phyloP scores from a whole-genome alignment of 2,113 vertebrate genomes.

The Nycticryphes semicollaris region DNA sequence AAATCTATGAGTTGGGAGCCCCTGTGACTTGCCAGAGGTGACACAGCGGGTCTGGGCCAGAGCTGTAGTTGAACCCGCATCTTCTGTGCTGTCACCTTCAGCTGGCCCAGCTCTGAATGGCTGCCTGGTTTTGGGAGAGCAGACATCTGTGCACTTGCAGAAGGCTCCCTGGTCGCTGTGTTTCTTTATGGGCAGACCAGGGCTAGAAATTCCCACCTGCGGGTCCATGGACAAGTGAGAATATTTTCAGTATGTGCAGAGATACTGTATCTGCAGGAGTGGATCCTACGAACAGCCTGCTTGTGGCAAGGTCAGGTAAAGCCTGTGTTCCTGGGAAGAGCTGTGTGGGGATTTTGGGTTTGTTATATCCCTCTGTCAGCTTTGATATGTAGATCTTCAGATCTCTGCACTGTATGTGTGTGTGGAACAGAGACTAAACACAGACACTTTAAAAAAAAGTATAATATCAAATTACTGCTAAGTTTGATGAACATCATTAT shows the following conservation, averaged over 20 bases:
- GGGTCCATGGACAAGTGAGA: rapidly evolving
- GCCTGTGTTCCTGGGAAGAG: background rate
- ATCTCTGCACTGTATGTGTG: background rate
- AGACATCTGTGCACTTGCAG: background rate
- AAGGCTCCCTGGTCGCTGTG: background rate
- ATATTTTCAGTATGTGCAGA: background rate
- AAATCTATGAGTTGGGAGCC: background rate
- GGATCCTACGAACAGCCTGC: background rate
- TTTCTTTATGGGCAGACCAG: background rate
- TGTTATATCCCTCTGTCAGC: background rate
- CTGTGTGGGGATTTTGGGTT: background rate
- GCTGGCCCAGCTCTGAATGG: background rate
- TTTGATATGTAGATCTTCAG: background rate
- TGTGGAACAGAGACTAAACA: background rate
- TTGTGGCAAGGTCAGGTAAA: background rate
- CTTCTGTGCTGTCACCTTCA: background rate
- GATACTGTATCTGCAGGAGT: background rate
- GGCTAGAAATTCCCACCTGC: background rate
- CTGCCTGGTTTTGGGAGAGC: background rate
- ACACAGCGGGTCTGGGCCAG: background rate
- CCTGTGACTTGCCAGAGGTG: background rate
- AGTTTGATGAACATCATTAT: background rate
- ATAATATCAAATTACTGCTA: background rate
- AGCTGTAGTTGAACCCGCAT: background rate
- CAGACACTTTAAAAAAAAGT: background rate